phyloP scores from a whole-genome alignment of 2,113 vertebrate genomes.

The Myotis yumanensis region DNA sequence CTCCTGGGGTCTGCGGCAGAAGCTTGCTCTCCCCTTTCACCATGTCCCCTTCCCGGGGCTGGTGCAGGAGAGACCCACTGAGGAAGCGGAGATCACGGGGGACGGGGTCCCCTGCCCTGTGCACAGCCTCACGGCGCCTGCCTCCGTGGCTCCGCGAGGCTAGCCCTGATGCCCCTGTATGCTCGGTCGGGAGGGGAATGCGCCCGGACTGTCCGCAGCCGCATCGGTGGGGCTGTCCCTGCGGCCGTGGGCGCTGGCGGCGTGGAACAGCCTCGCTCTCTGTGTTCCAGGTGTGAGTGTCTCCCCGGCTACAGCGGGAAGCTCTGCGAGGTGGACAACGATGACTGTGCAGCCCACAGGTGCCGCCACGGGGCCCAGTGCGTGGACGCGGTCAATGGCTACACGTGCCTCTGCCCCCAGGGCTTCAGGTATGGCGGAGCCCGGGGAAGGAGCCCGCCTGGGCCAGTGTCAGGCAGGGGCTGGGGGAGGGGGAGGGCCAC shows the following conservation, averaged over 20 bases:
- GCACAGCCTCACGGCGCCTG: neutral
- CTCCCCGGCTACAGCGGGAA: slow-evolving; percentile 94
- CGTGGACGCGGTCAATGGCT: slow-evolving; percentile 93
- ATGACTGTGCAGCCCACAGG: slow-evolving; percentile 93
- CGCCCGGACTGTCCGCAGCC: neutral
- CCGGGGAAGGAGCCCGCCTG: neutral
- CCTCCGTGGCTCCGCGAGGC: neutral
- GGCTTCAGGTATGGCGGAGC: slow-evolving; percentile 92
- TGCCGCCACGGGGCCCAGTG: slow-evolving; percentile 95
- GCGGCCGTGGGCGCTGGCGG: neutral
- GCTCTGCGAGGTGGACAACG: slow-evolving; percentile 91
- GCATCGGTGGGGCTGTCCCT: neutral
- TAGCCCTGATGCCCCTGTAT: neutral
- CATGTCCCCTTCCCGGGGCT: neutral
- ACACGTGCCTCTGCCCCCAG: slow-evolving; percentile 94
- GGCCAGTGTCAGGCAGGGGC: neutral
- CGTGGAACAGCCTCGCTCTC: neutral
- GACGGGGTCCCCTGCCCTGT: neutral
- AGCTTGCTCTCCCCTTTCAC: neutral
- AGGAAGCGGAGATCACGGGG: neutral
- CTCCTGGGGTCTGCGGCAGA: neutral
- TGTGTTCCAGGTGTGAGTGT: slow-evolving; percentile 92
- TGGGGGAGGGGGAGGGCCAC: neutral
- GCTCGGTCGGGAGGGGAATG: fast-evolving
- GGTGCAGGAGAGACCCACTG: neutral